Conservation (phyloP, 2,113 vertebrate genomes). For the Pteropus alecto region DNA sequence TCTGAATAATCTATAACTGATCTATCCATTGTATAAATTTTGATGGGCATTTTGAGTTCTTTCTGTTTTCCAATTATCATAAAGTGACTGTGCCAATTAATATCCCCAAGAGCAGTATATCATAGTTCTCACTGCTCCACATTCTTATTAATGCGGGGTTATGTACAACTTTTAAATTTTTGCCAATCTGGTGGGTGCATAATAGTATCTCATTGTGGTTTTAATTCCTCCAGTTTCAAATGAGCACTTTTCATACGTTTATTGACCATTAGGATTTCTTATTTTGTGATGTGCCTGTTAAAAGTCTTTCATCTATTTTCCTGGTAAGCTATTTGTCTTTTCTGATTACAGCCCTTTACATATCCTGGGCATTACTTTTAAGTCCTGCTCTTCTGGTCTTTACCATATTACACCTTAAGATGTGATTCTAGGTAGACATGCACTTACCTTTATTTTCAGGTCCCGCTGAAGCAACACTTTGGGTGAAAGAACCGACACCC, state of each 20-base stretch:
- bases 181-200: background rate
- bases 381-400: background rate
- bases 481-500: slow-evolving; percentile 78
- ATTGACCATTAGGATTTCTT: background rate
- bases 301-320: slow-evolving; percentile 18
- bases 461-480: slow-evolving; percentile 72
- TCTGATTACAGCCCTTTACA: background rate
- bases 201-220: background rate
- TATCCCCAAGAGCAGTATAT: background rate
- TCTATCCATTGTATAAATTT: background rate
- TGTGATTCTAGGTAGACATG: background rate
- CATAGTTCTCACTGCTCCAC: background rate
- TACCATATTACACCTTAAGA: background rate
- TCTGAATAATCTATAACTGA: background rate
- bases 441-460: slow-evolving; percentile 81
- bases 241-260: background rate
- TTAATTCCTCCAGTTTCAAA: background rate
- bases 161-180: background rate
- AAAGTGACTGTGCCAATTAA: background rate
- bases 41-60: background rate
- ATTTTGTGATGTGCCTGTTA: background rate
- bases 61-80: background rate
- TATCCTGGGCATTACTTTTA: background rate
- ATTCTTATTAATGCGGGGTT: background rate
- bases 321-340: slow-evolving; percentile 12